Conservation (phyloP, 1,140 invertebrate species). For the Maconellicoccus hirsutus region DNA sequence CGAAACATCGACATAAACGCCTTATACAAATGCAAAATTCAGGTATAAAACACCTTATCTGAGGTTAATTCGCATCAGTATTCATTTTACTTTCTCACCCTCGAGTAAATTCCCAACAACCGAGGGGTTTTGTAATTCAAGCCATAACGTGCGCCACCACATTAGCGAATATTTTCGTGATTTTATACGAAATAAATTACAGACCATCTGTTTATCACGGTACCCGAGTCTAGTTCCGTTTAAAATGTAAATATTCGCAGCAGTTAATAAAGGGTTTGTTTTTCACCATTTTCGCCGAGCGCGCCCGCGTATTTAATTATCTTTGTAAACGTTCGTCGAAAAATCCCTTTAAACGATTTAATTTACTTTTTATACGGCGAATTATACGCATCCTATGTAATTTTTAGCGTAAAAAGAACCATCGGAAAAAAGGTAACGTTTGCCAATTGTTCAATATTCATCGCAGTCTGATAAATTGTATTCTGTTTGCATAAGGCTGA, state of each 20-base stretch:
- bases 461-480: slow-evolving; percentile 2
- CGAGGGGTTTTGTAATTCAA: too few species aligned
- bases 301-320: neutral
- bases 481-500: slow-evolving; percentile 15
- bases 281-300: neutral
- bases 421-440: neutral
- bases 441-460: slow-evolving; percentile 6
- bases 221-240: neutral
- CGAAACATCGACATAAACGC: too few species aligned
- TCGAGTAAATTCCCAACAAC: too few species aligned
- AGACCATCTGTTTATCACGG: neutral
- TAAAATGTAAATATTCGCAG: slow-evolving; percentile 1
- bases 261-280: slow-evolving; percentile 9
- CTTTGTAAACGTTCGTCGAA: neutral
- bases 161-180: neutral
- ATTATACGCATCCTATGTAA: too few species aligned
- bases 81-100: too few species aligned
- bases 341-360: neutral
- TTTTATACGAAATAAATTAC: neutral
- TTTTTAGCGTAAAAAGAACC: too few species aligned
- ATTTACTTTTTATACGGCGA: neutral
- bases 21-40: too few species aligned
- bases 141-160: too few species aligned
- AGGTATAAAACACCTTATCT: too few species aligned
- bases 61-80: too few species aligned